These are phyloP conservation scores for Odobenus rosmarus DNA, from an alignment of 2,113 vertebrate species.

Conservation along the genomic window DNA sequence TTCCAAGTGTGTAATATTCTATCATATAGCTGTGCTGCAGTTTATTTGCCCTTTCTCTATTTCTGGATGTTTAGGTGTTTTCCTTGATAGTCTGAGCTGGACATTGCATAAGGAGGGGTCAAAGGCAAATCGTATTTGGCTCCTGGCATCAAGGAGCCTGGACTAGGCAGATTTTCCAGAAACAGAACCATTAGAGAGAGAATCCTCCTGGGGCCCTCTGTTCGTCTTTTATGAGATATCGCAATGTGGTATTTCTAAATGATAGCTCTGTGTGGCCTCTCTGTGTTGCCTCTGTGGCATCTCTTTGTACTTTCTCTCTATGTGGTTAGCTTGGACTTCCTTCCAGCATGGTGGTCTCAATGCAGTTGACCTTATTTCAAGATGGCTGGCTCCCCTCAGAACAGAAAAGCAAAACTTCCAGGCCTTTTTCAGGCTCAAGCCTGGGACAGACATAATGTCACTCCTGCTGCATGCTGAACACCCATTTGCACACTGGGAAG, in stretches of 20 bases:
- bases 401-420: neutral
- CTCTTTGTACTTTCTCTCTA: too few species aligned
- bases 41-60: neutral
- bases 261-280: neutral
- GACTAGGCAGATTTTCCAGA: neutral
- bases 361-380: neutral
- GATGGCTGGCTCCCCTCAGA: neutral
- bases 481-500: neutral
- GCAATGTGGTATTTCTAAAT: neutral
- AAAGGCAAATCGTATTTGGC: neutral
- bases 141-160: neutral
- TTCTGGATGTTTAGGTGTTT: neutral
- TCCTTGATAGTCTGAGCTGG: neutral
- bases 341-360: neutral
- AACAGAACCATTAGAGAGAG: neutral
- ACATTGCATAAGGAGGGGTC: neutral
- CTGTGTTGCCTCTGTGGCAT: too few species aligned
- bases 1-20: neutral
- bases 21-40: fast-evolving
- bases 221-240: neutral
- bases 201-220: neutral
- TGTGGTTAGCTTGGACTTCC: neutral
- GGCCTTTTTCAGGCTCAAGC: neutral
- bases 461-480: neutral
- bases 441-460: neutral